Evolutionary conservation across 2,113 vertebrate species (phyloP), one percentile per base, ranked within the genome.

Genomic region (Clinocottus analis): DNA sequence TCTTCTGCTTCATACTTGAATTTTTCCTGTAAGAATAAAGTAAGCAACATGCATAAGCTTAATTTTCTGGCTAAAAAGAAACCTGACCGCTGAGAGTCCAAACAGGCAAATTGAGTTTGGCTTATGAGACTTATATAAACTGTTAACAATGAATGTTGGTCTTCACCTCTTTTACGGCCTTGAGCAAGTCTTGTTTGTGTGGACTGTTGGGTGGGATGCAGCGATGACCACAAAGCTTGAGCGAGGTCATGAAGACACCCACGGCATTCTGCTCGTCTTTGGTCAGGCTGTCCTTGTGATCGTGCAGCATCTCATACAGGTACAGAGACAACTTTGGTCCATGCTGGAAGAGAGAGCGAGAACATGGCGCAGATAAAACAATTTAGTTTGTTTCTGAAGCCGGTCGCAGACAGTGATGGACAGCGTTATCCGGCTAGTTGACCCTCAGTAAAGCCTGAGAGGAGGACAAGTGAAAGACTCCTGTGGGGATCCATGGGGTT

Each of bases 311-410:
- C 82, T 99, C 97, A n/a, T 96, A 96, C 49, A 99, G 94, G 85
- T 98, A 98, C 0, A 99, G 93, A 13, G 95, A 95, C 92, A 99
- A 83, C 88, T 99, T 99, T 70, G 97, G 96, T 45, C 98, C 98
- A 43, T 99, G 98, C 98, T 99, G 87, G 27, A 66, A 29, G 7
- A 68, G 7, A 9, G 2, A 67, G 7, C 10, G 14, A 47, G 66
- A 23, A 49, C 1, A 65, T 21, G 74, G 19, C 0, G 16, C 0
- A 6, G 17, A 60, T 31, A 14, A 13, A 43, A 14, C n/a, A 10
- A 33, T 23, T 43, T 74, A 0, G 79, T 72, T 59, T 31, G 19
- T 71, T 62, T 66, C n/a, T 66, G 37, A 43, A n/a, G 14, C 0
- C 33, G 62, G 55, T 69, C 16, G 14, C 23, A 71, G 2, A 19